Evolutionary conservation across 2,888 invertebrate species (phyloP).

Genomic region (Parnassius mnemosyne): DNA sequence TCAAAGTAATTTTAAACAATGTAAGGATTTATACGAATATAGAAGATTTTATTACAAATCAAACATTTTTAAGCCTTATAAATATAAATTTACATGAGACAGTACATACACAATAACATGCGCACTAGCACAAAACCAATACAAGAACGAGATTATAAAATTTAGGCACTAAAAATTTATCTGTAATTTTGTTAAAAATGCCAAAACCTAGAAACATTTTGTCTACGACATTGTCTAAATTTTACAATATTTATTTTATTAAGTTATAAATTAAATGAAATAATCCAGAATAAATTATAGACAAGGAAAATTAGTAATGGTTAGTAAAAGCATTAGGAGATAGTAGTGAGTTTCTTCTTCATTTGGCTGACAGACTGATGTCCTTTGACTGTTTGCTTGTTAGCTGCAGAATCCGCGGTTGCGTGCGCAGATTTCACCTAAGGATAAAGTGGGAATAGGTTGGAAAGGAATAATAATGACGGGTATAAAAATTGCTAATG

Average conservation of each 20-base stretch:
- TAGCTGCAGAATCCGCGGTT: constrained; percentile 57
- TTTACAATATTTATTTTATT: not conserved
- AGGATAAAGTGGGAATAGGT: constrained; percentile 30
- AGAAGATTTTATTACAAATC: not conserved
- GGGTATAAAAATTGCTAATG: no score
- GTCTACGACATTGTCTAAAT: not conserved
- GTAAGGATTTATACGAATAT: not conserved
- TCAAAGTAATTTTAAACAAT: no score
- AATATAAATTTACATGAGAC: constrained; percentile 54
- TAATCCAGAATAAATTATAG: not conserved
- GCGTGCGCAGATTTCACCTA: constrained; percentile 75
- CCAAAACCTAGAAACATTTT: not conserved
- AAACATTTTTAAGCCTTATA: constrained; percentile 55
- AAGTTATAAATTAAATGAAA: not conserved
- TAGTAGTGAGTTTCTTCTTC: constrained; percentile 61
- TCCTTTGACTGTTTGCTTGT: constrained; percentile 58
- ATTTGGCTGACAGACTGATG: constrained; percentile 68
- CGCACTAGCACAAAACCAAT: constrained; percentile 1
- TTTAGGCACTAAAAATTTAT: not conserved
- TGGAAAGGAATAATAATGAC: not conserved
- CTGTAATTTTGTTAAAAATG: not conserved
- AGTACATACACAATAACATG: constrained; percentile 5
- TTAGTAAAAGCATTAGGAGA: constrained; percentile 39
- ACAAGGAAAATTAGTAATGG: not conserved
- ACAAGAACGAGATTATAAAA: not conserved